Base-by-base conservation (phyloP, 2,113 vertebrate genomes). In the Tapirus terrestris region DNA sequence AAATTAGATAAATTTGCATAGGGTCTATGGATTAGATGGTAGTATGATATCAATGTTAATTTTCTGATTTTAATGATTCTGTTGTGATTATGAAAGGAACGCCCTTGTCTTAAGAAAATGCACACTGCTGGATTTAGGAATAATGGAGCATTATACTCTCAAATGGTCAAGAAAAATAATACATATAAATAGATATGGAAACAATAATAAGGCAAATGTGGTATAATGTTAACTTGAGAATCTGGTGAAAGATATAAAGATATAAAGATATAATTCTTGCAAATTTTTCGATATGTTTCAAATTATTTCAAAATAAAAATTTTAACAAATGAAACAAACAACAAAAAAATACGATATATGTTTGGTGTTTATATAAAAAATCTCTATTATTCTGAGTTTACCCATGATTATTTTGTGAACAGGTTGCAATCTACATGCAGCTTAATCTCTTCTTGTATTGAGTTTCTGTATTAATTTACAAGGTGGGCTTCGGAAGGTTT, bases 281-380 rank as follows among this genome's bases (percentile, higher is more conserved):
- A 81, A n/a, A 25, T 53, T 68, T 75, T 97, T 75, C 17, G 67
- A 11, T 60, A 85, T 65, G 4, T 53, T 72, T 85, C 13, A 87
- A 94, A 75, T 68, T 5, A 92, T 97, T 75, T 81, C 3, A 90
- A 93, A 95, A 58, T 27, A 31, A 56, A 83, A 89, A 51, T 2
- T 29, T 77, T 79, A 79, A 79, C 48, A 63, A 89, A 23, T 61
- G 27, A 61, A 68, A 61, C 36, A 76, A 60, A 33, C 16, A 77
- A 23, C 18, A 76, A 29, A 68, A 48, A 36, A 63, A 89, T 67
- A 39, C 11, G 72, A 36, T 36, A 51, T 56, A 67, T 8, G 4
- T 76, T 1, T 79, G 39, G 65, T 88, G 17, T 14, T 53, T 23
- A 77, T 36, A n/a, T 13, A 39, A 75, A 65, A 72, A 65, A 39